A percentile compares a stretch with the other conserved stretches of the same genome.
Conservation (phyloP, 2,113 vertebrate species). For the Proteles cristata region DNA sequence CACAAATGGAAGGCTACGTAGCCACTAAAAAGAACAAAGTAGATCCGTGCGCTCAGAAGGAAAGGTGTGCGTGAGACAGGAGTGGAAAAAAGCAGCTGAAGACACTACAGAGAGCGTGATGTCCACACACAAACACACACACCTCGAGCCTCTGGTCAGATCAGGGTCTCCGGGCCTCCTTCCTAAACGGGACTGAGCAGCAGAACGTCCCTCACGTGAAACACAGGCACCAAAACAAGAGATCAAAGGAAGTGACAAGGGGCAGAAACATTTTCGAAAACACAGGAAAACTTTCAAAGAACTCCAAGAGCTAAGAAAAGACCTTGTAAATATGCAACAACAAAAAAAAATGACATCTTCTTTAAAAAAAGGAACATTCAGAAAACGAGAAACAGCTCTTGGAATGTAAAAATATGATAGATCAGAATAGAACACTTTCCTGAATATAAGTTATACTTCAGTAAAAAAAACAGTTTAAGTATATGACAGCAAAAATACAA, state of each 20-base stretch:
- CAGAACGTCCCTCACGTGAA: neutral
- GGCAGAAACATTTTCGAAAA: neutral
- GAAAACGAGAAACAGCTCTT: neutral
- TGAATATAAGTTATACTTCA: neutral
- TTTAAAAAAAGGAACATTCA: neutral
- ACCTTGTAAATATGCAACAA: neutral
- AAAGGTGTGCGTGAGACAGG: rapidly evolving
- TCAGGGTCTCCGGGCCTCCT: neutral
- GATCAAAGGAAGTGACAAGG: neutral
- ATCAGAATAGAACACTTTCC: neutral
- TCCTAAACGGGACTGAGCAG: neutral
- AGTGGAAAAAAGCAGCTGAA: neutral
- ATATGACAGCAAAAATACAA: neutral
- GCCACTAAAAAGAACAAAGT: neutral
- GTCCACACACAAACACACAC: rapidly evolving
- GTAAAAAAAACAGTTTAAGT: neutral
- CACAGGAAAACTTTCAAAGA: neutral
- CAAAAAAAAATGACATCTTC: neutral
- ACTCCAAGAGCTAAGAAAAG: neutral
- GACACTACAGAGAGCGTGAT: rapidly evolving
- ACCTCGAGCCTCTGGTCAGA: neutral
- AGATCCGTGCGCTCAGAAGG: rapidly evolving
- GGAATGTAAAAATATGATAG: neutral
- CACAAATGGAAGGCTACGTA: rapidly evolving
- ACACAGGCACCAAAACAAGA: neutral